Base-by-base conservation (phyloP, 2,888 invertebrate species). In the Hermaeophaga mercurialis region DNA sequence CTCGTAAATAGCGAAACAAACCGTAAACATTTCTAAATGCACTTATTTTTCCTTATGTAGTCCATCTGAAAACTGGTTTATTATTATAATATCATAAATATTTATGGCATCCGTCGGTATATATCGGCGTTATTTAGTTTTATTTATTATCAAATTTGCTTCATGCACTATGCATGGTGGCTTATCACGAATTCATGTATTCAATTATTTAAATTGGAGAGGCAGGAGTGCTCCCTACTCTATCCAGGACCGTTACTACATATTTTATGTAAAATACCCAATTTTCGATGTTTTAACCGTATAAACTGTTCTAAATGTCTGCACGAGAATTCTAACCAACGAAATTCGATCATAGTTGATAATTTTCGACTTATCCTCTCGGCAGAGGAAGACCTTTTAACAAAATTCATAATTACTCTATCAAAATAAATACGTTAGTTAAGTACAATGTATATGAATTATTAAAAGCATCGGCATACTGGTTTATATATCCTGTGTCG, bases 81-180 rank as follows among this genome's bases (percentile, higher is more conserved):
- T 74, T 71, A 74, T 71, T 72, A 69, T 71, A 69, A 69, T 64
- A 66, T 64, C 70, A 75, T 75, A 75, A 74, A 75, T 75, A 75
- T 75, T 73, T 75, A 75, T 75, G 67, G 70, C 64, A 69, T 71
- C 68, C 56, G 55, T 58, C 52, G 70, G 69, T 64, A 70, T 69
- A 66, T 72, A 73, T 73, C 73, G 74, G 72, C 73, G 73, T 74
- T 76, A 75, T 75, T 76, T 76, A 75, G 75, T 77, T 77, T 77
- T 76, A 77, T 77, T 76, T 77, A 76, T 78, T 77, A 77, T 77
- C 76, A 76, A 77, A 77, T 78, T 76, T 76, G 75, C 75, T 75
- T 76, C 77, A 77, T 77, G 74, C 76, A 76, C 69, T 74, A 76
- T 76, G 76, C 76, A 77, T 75, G 70, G 74, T 71, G 73, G 74